phyloP scores from a whole-genome alignment of 2,113 vertebrate species.

The Oreotrochilus melanogaster region DNA sequence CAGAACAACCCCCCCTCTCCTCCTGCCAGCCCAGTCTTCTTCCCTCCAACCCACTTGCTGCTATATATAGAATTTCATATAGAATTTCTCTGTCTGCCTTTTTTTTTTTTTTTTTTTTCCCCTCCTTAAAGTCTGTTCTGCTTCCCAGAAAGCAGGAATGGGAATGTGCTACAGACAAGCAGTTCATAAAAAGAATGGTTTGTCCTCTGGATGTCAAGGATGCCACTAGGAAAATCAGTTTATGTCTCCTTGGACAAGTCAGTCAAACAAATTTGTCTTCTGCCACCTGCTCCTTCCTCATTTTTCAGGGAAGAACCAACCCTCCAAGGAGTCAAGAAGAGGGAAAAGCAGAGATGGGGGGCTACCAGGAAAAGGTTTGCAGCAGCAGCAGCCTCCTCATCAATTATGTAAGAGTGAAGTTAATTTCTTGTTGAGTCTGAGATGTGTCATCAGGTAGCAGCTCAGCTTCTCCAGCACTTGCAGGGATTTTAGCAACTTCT shows the following conservation, averaged over 20 bases:
- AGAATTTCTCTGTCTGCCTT: too few relatives aligned
- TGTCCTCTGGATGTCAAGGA: background rate
- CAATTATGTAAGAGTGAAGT: background rate
- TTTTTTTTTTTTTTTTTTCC: too few relatives aligned
- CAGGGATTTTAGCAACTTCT: background rate
- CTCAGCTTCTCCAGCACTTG: background rate
- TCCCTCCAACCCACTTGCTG: slow-evolving; percentile 43
- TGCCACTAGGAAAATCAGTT: background rate
- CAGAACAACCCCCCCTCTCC: background rate
- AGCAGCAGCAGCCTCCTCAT: background rate
- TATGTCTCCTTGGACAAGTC: background rate
- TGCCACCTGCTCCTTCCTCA: background rate
- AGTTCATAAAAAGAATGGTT: background rate
- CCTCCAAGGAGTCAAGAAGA: background rate
- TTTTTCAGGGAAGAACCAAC: background rate
- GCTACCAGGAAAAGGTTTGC: background rate
- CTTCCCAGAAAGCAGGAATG: background rate
- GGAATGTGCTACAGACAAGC: background rate
- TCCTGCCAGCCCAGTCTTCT: background rate
- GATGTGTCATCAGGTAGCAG: background rate
- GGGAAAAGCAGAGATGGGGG: background rate
- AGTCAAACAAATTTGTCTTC: background rate
- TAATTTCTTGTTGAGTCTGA: background rate
- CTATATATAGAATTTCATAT: slow-evolving; percentile 14
- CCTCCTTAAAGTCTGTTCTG: too few relatives aligned